Evolutionary conservation across 2,888 invertebrate species (phyloP), one percentile per base, ranked within the genome.

Genomic region (Drosophila bunnanda): DNA sequence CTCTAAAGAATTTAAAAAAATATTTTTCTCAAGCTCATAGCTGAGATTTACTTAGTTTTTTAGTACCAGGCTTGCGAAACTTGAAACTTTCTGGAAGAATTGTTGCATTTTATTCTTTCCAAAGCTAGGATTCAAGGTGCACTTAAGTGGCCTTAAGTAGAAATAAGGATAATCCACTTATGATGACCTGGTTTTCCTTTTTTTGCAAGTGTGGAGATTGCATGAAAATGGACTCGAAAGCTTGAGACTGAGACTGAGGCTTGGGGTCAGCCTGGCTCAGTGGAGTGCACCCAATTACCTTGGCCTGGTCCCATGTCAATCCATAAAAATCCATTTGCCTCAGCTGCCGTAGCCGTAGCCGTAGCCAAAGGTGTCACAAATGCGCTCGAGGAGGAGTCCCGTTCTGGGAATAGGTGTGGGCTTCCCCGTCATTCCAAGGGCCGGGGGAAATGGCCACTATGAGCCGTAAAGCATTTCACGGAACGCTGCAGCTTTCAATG

Each of bases 401-500:
- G 41, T 10, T 52, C 15, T 34, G 69, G 71, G 66, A 59, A 48
- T 65, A 25, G 55, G 28, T 20, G 7, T 22, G 20, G 46, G 46
- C 38, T 50, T 53, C 44, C n/a, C n/a, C n/a, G n/a, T 25, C 3
- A 61, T 36, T 30, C 28, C 4, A 52, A 28, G 61, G 39, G 15
- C 17, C 32, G 28, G 53, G 53, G 25, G 12, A 32, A 56, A 57
- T 53, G 65, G 44, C 54, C 34, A n/a, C 53, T 55, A 48, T 39
- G 53, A 66, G 72, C 73, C 80, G 84, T 88, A 84, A 86, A 88
- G 85, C 80, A 85, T 89, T 88, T 87, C 83, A 87, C 89, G 89
- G 85, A 87, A 88, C 88, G 85, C 78, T 89, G 85, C 87, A 87
- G 79, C 87, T 87, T 87, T 87, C 86, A 89, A 87, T 87, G 76